Evolutionary conservation across 2,888 invertebrate genomes (phyloP).

Genomic region (Caenorhabditis sulstoni): DNA sequence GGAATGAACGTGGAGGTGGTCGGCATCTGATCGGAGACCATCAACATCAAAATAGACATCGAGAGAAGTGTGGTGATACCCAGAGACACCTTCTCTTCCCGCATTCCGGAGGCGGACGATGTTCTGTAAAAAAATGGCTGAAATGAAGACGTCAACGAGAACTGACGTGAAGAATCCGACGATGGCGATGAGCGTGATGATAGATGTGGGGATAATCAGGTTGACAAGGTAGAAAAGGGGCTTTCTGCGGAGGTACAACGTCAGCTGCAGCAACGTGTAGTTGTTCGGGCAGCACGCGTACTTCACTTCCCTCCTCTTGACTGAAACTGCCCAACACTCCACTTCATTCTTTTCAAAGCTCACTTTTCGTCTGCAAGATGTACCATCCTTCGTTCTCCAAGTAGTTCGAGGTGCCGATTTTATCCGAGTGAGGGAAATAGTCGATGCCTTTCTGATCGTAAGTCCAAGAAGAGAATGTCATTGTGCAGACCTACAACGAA

Average conservation of each 20-base stretch:
- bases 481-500: constrained; percentile 74
- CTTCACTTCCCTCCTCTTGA: constrained; percentile 75
- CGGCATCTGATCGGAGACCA: constrained; percentile 83
- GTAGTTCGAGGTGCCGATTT: constrained; percentile 77
- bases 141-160: not conserved
- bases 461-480: constrained; percentile 79
- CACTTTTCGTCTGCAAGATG: constrained; percentile 74
- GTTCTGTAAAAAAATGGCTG: constrained; percentile 69
- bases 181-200: constrained; percentile 79
- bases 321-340: constrained; percentile 60
- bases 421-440: constrained; percentile 77
- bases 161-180: constrained; percentile 81
- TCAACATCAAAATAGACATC: constrained; percentile 82
- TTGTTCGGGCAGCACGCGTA: constrained; percentile 80
- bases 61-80: constrained; percentile 82
- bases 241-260: constrained; percentile 76
- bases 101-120: constrained; percentile 81
- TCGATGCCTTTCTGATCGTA: constrained; percentile 80
- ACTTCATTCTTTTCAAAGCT: not conserved
- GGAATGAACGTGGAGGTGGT: constrained; percentile 83
- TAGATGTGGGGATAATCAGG: constrained; percentile 80
- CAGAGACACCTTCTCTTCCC: constrained; percentile 82
- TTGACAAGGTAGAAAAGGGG: constrained; percentile 80
- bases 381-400: constrained; percentile 80
- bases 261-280: constrained; percentile 79